Conservation (phyloP, 1,140 invertebrate genomes). For the Drepana arcuata region DNA sequence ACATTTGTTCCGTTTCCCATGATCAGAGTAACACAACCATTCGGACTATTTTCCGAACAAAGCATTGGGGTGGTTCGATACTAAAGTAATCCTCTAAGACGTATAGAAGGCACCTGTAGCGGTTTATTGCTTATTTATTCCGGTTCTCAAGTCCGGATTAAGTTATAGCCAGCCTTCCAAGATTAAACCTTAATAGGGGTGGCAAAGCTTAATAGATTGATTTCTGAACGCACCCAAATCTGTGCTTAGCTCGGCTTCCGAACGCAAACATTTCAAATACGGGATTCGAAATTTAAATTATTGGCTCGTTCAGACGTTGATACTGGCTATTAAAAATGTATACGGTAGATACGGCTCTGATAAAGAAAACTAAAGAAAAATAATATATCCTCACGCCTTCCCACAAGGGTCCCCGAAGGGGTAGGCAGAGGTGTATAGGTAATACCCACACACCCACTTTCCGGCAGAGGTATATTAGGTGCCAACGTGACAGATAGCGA, state of each 20-base stretch:
- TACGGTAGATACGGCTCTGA: too few relatives aligned
- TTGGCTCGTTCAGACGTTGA: too few relatives aligned
- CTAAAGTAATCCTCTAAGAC: conserved; percentile 18
- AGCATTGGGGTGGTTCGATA: too few relatives aligned
- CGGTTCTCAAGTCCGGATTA: conserved; percentile 58
- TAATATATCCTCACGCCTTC: too few relatives aligned
- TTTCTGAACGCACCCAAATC: conserved; percentile 50
- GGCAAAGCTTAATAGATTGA: conserved; percentile 61
- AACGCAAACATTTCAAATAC: conserved; percentile 21
- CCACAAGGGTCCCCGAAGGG: too few relatives aligned
- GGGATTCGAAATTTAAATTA: too few relatives aligned
- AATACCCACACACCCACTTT: too few relatives aligned
- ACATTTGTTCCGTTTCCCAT: conserved; percentile 51
- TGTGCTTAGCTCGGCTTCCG: conserved; percentile 20
- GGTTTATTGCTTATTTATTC: conserved; percentile 65
- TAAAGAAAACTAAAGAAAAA: too few relatives aligned
- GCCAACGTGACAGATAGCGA: too few relatives aligned
- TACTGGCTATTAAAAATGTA: too few relatives aligned
- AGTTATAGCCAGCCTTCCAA: conserved; percentile 64
- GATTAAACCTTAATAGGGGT: conserved; percentile 64
- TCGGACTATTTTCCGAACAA: conserved; percentile 16
- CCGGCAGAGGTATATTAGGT: too few relatives aligned
- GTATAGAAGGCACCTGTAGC: conserved; percentile 45
- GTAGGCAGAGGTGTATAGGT: too few relatives aligned
- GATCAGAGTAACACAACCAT: conserved; percentile 25